phyloP scores from a whole-genome alignment of 2,797 vertebrate genomes.

The Neosilurus mollespiculum region DNA sequence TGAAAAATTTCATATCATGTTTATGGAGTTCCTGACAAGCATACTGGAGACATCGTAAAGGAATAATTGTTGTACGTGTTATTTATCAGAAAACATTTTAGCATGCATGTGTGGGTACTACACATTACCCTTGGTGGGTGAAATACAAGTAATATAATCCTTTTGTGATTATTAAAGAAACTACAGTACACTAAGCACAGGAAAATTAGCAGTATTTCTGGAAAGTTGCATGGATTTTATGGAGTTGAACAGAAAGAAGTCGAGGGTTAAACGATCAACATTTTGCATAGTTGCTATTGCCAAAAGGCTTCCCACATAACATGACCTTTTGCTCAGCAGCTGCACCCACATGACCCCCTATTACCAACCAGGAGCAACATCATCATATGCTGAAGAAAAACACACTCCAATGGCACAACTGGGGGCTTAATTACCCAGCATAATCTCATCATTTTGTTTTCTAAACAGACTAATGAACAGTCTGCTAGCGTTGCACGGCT shows the following conservation, averaged over 20 bases:
- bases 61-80: not conserved
- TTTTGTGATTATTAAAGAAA: slow-evolving; percentile 4
- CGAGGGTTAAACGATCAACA: slow-evolving; percentile 9
- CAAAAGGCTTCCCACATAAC: slow-evolving; percentile 18
- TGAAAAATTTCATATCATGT: not conserved
- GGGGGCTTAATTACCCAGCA: slow-evolving; percentile 53
- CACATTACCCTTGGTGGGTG: not conserved
- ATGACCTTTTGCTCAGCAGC: slow-evolving; percentile 33
- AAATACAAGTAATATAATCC: not conserved
- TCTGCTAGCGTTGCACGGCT: slow-evolving; percentile 46
- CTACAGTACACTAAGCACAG: not conserved
- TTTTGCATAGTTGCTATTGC: slow-evolving; percentile 13
- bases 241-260: not conserved
- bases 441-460: slow-evolving; percentile 58
- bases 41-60: not conserved
- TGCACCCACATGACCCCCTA: slow-evolving; percentile 24
- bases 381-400: slow-evolving; percentile 45
- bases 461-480: slow-evolving; percentile 57
- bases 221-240: not conserved
- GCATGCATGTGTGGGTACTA: not conserved
- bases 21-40: not conserved
- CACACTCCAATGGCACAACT: slow-evolving; percentile 40
- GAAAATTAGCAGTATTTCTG: not conserved
- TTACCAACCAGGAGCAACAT: slow-evolving; percentile 30
- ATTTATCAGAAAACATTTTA: not conserved